Conservation (phyloP, 1,140 invertebrate species). For the Pentalonia nigronervosa region DNA sequence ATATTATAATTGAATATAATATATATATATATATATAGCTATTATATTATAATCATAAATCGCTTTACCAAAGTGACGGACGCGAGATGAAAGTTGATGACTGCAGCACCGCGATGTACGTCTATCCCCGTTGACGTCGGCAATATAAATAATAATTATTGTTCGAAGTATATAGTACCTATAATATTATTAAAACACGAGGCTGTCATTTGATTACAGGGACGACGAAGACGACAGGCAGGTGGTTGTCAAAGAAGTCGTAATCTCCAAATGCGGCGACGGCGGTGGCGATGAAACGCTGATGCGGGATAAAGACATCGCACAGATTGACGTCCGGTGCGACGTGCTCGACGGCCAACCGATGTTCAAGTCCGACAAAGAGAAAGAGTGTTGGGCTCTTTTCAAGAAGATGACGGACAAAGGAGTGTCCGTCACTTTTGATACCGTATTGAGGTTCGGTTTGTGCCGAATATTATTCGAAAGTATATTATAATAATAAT, state of each 20-base stretch:
- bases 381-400: slow-evolving; percentile 74
- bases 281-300: not conserved
- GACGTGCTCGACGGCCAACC: slow-evolving; percentile 58
- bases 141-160: not conserved
- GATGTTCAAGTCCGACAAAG: slow-evolving; percentile 66
- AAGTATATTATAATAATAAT: slow-evolving; percentile 6
- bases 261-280: not conserved
- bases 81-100: not conserved
- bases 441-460: slow-evolving; percentile 70
- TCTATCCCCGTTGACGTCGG: not conserved
- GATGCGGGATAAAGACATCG: not conserved
- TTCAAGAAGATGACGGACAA: slow-evolving; percentile 75
- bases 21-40: not conserved
- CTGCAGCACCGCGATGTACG: not conserved
- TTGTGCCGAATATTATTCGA: slow-evolving; percentile 10
- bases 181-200: not conserved
- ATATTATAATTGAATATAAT: not conserved
- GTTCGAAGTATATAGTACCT: not conserved
- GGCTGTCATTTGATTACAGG: not conserved
- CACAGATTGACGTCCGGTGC: not conserved
- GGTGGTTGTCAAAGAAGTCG: not conserved
- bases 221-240: slow-evolving; percentile 1
- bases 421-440: slow-evolving; percentile 73
- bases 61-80: not conserved
- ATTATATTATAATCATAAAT: not conserved